A percentile compares a stretch with the other conserved stretches of the same genome.
These are phyloP conservation scores for Drosophila falleni DNA, from an alignment of 2,888 invertebrate genomes.

Conservation along the genomic window DNA sequence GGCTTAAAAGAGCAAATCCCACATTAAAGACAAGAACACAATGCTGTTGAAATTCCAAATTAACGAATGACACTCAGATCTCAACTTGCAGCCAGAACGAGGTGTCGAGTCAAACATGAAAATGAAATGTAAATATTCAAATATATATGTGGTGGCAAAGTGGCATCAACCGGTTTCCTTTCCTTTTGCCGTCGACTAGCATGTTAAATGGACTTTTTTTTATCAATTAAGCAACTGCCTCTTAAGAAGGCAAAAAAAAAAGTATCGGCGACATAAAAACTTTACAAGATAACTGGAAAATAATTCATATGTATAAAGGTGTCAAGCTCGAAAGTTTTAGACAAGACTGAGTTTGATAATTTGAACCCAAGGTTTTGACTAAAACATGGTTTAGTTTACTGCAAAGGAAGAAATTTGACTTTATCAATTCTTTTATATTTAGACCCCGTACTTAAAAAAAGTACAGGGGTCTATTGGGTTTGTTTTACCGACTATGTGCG, in stretches of 20 bases:
- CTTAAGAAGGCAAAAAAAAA: neutral
- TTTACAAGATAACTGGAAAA: no score
- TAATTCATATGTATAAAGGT: no score
- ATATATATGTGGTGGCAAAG: neutral
- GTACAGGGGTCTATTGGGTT: no score
- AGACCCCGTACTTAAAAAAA: no score
- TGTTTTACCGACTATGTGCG: no score
- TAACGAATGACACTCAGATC: constrained; percentile 12
- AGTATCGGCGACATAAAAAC: no score
- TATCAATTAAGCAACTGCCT: constrained; percentile 36
- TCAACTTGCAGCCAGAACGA: constrained; percentile 8
- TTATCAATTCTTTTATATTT: no score
- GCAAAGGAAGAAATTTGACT: no score
- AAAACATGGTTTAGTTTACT: no score
- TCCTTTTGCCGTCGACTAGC: neutral
- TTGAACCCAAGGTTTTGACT: no score
- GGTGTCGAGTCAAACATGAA: constrained; percentile 43
- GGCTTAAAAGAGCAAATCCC: constrained; percentile 28
- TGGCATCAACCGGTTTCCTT: neutral
- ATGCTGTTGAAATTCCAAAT: constrained; percentile 22
- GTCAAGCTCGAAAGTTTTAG: no score
- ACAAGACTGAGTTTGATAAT: no score
- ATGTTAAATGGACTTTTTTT: constrained; percentile 11
- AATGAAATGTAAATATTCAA: constrained; percentile 47
- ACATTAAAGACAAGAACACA: constrained; percentile 37